Evolutionary conservation across 2,797 vertebrate species (phyloP).

Genomic region (Podarcis siculus): DNA sequence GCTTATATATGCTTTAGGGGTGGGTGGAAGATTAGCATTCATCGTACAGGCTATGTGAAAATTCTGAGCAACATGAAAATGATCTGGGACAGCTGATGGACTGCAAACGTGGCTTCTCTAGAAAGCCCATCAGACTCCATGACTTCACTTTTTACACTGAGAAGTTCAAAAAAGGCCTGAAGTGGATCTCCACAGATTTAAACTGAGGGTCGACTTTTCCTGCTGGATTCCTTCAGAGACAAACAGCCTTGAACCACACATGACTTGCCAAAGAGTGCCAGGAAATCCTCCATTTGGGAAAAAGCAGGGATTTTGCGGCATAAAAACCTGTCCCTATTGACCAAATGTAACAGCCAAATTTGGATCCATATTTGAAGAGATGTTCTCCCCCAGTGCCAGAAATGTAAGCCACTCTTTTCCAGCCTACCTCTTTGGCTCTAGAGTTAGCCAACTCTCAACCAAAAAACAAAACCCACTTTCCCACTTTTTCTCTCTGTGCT

Average conservation of each 20-base stretch:
- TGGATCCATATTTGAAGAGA: not conserved
- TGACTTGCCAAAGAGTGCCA: not conserved
- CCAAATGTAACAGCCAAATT: not conserved
- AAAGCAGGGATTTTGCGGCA: not conserved
- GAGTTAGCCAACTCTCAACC: not conserved
- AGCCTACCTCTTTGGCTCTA: not conserved
- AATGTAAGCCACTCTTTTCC: not conserved
- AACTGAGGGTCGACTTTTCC: not conserved
- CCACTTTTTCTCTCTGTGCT: not conserved
- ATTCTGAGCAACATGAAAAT: not conserved
- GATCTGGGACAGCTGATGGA: not conserved
- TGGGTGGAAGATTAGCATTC: not conserved
- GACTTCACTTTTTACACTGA: not conserved
- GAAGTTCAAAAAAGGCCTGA: not conserved
- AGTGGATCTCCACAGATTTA: not conserved
- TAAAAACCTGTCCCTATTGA: not conserved
- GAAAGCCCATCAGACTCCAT: not conserved
- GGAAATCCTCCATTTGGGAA: not conserved
- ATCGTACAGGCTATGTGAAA: rapidly evolving
- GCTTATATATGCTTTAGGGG: slow-evolving; percentile 89
- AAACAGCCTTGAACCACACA: not conserved
- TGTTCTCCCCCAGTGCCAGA: not conserved
- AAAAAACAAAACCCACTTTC: not conserved
- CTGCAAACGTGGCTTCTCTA: slow-evolving; percentile 1
- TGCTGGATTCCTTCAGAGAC: not conserved